These are phyloP conservation scores for Zelostemma sp. DNA, from an alignment of 1,140 invertebrate species.

Conservation along the genomic window DNA sequence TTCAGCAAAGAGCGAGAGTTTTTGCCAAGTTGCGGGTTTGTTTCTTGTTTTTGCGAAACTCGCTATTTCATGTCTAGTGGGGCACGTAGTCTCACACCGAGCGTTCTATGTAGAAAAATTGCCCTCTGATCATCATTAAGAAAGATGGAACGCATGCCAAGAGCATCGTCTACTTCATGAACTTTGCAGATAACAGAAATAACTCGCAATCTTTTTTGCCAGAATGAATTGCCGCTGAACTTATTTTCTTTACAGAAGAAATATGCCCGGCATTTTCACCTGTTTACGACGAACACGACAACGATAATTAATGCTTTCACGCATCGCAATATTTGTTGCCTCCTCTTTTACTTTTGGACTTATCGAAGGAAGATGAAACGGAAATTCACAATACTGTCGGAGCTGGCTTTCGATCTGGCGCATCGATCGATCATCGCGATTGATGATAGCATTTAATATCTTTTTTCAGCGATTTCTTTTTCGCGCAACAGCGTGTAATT, in stretches of 20 bases:
- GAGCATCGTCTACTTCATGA: slow-evolving; percentile 37
- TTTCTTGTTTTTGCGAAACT: slow-evolving; percentile 19
- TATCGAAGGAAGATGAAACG: background rate
- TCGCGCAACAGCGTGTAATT: background rate
- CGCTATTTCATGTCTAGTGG: slow-evolving; percentile 25
- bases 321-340: background rate
- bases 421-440: background rate
- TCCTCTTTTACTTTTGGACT: background rate
- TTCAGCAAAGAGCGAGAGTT: slow-evolving; percentile 16
- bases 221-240: slow-evolving; percentile 23
- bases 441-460: too few species aligned
- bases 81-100: slow-evolving; percentile 18
- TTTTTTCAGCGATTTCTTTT: background rate
- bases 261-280: slow-evolving; percentile 35
- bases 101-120: slow-evolving; percentile 40
- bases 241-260: slow-evolving; percentile 23
- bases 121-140: slow-evolving; percentile 39
- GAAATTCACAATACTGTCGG: background rate
- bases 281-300: slow-evolving; percentile 4
- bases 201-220: slow-evolving; percentile 30
- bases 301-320: slow-evolving; percentile 1
- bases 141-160: slow-evolving; percentile 37
- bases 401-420: background rate
- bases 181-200: slow-evolving; percentile 36
- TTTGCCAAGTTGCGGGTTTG: slow-evolving; percentile 14